Evolutionary conservation across 2,888 invertebrate genomes (phyloP).

Genomic region (Heliconius sara): DNA sequence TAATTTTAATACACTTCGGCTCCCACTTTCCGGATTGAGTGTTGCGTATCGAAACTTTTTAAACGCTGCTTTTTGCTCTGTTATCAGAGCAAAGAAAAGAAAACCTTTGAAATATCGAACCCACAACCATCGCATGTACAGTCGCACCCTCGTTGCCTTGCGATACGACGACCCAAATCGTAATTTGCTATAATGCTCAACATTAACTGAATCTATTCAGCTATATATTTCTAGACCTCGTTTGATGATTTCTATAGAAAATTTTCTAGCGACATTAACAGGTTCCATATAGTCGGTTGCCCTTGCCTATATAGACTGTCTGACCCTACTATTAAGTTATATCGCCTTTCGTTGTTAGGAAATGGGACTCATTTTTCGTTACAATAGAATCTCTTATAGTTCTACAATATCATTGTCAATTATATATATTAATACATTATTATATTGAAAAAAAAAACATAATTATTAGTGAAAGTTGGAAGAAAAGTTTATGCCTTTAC

Average conservation of each 20-base stretch:
- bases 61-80: too few species aligned
- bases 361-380: conserved; percentile 24
- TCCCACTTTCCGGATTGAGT: too few species aligned
- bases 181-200: background rate
- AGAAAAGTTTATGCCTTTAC: background rate
- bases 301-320: conserved; percentile 9
- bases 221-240: background rate
- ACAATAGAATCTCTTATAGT: background rate
- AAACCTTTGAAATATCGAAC: too few species aligned
- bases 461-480: background rate
- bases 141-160: too few species aligned
- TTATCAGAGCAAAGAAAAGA: too few species aligned
- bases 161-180: background rate
- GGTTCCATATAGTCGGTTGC: background rate
- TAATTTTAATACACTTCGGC: too few species aligned
- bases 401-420: background rate
- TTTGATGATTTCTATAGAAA: background rate
- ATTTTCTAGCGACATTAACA: conserved; percentile 4
- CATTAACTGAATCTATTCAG: background rate
- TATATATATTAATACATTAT: background rate
- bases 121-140: too few species aligned
- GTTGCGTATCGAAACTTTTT: too few species aligned
- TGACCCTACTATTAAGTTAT: conserved; percentile 26
- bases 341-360: conserved; percentile 26
- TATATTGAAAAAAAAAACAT: background rate